phyloP scores from a whole-genome alignment of 2,797 vertebrate genomes.

The Atherinosoma microstoma region DNA sequence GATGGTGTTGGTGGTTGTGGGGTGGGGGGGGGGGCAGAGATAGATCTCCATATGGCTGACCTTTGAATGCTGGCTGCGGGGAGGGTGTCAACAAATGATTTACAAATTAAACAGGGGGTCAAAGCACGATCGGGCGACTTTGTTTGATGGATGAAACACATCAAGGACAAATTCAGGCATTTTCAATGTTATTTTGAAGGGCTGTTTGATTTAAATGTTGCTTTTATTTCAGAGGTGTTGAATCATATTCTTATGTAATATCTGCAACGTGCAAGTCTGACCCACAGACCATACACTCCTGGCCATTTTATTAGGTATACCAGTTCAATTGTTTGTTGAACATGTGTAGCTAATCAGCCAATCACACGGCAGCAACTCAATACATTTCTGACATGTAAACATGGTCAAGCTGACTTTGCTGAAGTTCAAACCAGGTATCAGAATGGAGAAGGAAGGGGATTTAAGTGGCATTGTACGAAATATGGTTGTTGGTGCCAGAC shows the following conservation, averaged over 20 bases:
- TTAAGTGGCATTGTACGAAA: no score
- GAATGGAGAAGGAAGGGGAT: no score
- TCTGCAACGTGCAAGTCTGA: background rate
- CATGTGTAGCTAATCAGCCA: no score
- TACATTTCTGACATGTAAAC: no score
- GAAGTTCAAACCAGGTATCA: no score
- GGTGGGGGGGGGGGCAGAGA: conserved; percentile 45
- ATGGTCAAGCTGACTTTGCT: no score
- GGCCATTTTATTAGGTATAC: background rate
- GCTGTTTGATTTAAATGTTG: background rate
- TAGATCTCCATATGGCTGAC: conserved; percentile 65
- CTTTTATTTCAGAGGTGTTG: background rate
- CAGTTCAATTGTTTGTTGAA: background rate
- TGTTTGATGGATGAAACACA: conserved; percentile 58
- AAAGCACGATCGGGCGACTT: conserved; percentile 18
- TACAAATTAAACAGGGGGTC: conserved; percentile 48
- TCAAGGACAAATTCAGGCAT: conserved; percentile 41
- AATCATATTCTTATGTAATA: background rate
- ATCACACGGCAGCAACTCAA: no score
- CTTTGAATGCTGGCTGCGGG: conserved; percentile 63
- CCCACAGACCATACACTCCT: background rate
- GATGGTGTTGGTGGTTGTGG: conserved; percentile 58
- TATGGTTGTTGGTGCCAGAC: no score
- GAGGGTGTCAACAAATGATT: conserved; percentile 68
- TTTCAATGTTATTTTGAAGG: conserved; percentile 11